phyloP scores from a whole-genome alignment of 1,140 invertebrate genomes.

The Cyclargus thomasi region DNA sequence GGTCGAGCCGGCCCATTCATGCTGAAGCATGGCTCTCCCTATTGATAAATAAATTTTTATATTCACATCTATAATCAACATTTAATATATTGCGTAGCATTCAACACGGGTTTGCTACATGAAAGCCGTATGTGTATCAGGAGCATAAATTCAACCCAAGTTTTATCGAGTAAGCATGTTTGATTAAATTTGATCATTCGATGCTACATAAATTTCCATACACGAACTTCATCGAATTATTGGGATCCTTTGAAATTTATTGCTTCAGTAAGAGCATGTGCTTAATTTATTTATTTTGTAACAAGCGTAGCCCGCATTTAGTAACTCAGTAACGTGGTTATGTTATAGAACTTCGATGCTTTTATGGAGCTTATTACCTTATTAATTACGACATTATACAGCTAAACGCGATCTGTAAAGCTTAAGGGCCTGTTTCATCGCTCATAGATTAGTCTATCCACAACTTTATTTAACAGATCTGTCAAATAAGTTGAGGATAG shows the following conservation, averaged over 20 bases:
- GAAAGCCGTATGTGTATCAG: not conserved
- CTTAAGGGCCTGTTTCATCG: too few species aligned
- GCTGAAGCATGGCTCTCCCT: too few species aligned
- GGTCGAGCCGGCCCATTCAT: too few species aligned
- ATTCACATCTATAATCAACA: too few species aligned
- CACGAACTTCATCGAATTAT: slow-evolving; percentile 21
- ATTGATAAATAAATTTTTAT: too few species aligned
- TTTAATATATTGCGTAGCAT: too few species aligned
- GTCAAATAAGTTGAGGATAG: too few species aligned
- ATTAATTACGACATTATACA: slow-evolving; percentile 2
- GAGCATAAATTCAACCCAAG: slow-evolving; percentile 15
- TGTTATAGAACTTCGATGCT: not conserved
- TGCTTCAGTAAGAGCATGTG: not conserved
- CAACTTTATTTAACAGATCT: too few species aligned
- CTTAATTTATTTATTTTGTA: slow-evolving; percentile 14
- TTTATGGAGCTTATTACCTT: not conserved
- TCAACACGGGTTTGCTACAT: too few species aligned
- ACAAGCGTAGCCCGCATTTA: not conserved
- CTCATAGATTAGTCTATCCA: too few species aligned
- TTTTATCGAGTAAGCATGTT: slow-evolving; percentile 20
- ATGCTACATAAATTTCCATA: slow-evolving; percentile 22
- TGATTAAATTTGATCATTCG: slow-evolving; percentile 27
- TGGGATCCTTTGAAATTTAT: slow-evolving; percentile 20
- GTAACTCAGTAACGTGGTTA: not conserved
- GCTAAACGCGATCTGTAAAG: not conserved